phyloP scores from a whole-genome alignment of 1,140 invertebrate species.

The Drosophila quadrilineata region DNA sequence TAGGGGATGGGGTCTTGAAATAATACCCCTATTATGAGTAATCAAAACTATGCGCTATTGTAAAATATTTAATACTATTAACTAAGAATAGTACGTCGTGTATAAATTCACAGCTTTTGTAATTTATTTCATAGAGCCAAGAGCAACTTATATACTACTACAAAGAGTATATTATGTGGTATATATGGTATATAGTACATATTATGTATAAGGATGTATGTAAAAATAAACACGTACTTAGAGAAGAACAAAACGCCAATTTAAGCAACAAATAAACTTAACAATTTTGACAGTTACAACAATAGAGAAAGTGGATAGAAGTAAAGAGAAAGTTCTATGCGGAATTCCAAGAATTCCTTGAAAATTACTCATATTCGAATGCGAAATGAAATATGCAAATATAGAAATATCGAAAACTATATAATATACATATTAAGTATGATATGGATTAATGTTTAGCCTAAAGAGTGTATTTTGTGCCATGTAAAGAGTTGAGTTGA shows the following conservation, averaged over 20 bases:
- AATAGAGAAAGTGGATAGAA: no score
- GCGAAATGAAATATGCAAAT: slow-evolving; percentile 18
- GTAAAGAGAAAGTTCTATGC: slow-evolving; percentile 20
- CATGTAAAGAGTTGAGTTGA: slow-evolving; percentile 65
- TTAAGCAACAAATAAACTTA: slow-evolving; percentile 45
- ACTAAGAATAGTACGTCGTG: slow-evolving; percentile 34
- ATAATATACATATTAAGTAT: slow-evolving; percentile 31
- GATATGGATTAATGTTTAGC: slow-evolving; percentile 24
- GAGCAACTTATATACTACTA: slow-evolving; percentile 46
- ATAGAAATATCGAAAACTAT: no score
- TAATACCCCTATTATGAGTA: no score
- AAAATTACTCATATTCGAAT: no score
- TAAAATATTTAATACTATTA: slow-evolving; percentile 52
- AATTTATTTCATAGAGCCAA: slow-evolving; percentile 75
- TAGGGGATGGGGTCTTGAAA: no score
- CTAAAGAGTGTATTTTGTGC: slow-evolving; percentile 45
- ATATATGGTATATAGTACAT: not conserved
- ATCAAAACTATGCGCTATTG: slow-evolving; percentile 61
- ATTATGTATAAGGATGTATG: slow-evolving; percentile 49
- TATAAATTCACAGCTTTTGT: slow-evolving; percentile 75
- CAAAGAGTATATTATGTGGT: slow-evolving; percentile 2
- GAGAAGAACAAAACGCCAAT: slow-evolving; percentile 76
- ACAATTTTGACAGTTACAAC: no score
- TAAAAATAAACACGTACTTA: slow-evolving; percentile 64
- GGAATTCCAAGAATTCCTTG: slow-evolving; percentile 71